phyloP scores from a whole-genome alignment of 2,797 vertebrate species.

The Hipposideros larvatus region DNA sequence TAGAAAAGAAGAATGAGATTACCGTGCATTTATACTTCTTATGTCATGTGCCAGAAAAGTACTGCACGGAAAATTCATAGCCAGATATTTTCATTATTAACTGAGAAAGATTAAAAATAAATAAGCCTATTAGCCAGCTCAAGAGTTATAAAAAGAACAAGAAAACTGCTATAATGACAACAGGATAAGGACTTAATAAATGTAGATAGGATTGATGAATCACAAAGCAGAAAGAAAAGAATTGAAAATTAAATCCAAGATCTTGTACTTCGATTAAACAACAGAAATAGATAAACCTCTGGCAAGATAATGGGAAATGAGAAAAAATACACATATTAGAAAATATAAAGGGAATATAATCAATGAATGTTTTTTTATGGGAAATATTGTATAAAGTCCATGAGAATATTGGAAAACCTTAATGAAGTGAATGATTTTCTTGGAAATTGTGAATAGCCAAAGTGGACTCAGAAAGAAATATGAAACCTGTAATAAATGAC shows the following conservation, averaged over 20 bases:
- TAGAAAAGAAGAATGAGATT: slow-evolving; percentile 47
- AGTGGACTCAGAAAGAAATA: slow-evolving; percentile 50
- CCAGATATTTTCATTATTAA: slow-evolving; percentile 47
- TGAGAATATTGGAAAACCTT: slow-evolving; percentile 1
- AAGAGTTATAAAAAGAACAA: slow-evolving; percentile 53
- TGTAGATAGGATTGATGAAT: background rate
- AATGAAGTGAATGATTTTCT: slow-evolving; percentile 28
- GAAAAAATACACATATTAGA: background rate
- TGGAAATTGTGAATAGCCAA: background rate
- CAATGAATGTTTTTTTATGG: slow-evolving; percentile 30
- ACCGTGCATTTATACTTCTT: background rate
- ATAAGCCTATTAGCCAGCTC: background rate
- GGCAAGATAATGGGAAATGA: slow-evolving; percentile 3
- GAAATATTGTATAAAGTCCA: slow-evolving; percentile 12
- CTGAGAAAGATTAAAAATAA: slow-evolving; percentile 46
- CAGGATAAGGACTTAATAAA: background rate
- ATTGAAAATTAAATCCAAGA: slow-evolving; percentile 31
- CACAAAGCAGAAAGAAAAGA: slow-evolving; percentile 41
- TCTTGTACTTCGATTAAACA: slow-evolving; percentile 47
- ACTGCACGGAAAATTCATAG: slow-evolving; percentile 52
- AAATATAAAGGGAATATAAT: slow-evolving; percentile 20
- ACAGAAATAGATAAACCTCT: background rate
- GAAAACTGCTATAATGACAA: background rate
- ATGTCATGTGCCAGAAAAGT: background rate
- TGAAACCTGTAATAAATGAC: slow-evolving; percentile 12